phyloP scores from a whole-genome alignment of 2,888 invertebrate genomes.

The Laspeyria flexula region DNA sequence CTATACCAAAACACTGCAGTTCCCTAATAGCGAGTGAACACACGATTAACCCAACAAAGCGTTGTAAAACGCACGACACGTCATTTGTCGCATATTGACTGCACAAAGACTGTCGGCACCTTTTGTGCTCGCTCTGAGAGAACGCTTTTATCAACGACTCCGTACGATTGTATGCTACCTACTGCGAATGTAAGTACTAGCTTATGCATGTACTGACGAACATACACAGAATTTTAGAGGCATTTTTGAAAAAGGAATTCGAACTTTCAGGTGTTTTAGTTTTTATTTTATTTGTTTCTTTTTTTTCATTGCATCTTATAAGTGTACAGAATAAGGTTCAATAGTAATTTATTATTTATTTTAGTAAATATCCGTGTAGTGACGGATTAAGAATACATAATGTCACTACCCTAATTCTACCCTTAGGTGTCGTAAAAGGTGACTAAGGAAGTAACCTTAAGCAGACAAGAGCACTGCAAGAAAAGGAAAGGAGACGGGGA shows the following conservation, averaged over 20 bases:
- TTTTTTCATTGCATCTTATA: neutral
- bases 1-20: too few species aligned
- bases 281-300: neutral
- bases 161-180: constrained; percentile 40
- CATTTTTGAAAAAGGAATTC: neutral
- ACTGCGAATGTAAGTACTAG: constrained; percentile 3
- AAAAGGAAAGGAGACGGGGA: too few species aligned
- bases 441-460: too few species aligned
- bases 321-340: too few species aligned
- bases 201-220: constrained; percentile 13
- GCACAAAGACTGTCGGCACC: constrained; percentile 46
- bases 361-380: too few species aligned
- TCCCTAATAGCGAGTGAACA: constrained; percentile 15
- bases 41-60: constrained; percentile 23
- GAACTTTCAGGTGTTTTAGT: neutral
- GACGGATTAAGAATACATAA: too few species aligned
- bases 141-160: constrained; percentile 46
- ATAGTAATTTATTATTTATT: too few species aligned
- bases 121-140: constrained; percentile 48
- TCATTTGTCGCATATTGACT: constrained; percentile 50
- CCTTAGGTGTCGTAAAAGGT: too few species aligned
- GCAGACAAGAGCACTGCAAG: too few species aligned
- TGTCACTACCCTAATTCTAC: too few species aligned
- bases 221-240: neutral
- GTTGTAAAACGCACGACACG: constrained; percentile 25